phyloP scores from a whole-genome alignment of 1,140 invertebrate species.

The Drosophila ficusphila region DNA sequence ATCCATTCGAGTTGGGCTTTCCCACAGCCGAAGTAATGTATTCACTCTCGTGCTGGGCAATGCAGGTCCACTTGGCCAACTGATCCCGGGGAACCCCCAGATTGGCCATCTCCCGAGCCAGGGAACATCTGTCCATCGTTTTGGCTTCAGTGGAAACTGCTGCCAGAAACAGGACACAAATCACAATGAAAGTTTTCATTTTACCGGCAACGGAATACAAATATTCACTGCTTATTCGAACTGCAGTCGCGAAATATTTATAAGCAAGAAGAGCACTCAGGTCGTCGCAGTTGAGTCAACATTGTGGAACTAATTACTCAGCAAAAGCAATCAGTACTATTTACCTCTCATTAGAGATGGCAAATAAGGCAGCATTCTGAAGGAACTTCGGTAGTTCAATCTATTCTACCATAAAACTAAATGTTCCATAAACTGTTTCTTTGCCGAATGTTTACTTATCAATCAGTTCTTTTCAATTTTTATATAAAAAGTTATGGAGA shows the following conservation, averaged over 20 bases:
- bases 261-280: background rate
- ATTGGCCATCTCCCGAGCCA: constrained; percentile 75
- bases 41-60: constrained; percentile 70
- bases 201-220: constrained; percentile 49
- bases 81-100: constrained; percentile 70
- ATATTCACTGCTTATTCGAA: background rate
- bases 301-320: background rate
- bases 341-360: constrained; percentile 6
- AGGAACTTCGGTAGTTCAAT: background rate
- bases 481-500: too few relatives aligned
- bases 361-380: constrained; percentile 25
- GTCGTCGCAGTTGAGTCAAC: constrained; percentile 36
- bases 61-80: constrained; percentile 60
- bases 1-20: constrained; percentile 62
- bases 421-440: background rate
- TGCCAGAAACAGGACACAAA: constrained; percentile 29
- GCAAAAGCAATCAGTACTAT: constrained; percentile 1
- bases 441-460: background rate
- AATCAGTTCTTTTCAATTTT: too few relatives aligned
- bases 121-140: constrained; percentile 73
- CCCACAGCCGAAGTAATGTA: constrained; percentile 54
- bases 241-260: constrained; percentile 6
- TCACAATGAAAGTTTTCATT: constrained; percentile 1
- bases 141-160: constrained; percentile 53
- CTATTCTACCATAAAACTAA: too few relatives aligned